These are phyloP conservation scores for Megalops cyprinoides DNA, from an alignment of 2,797 vertebrate species.

Conservation along the genomic window DNA sequence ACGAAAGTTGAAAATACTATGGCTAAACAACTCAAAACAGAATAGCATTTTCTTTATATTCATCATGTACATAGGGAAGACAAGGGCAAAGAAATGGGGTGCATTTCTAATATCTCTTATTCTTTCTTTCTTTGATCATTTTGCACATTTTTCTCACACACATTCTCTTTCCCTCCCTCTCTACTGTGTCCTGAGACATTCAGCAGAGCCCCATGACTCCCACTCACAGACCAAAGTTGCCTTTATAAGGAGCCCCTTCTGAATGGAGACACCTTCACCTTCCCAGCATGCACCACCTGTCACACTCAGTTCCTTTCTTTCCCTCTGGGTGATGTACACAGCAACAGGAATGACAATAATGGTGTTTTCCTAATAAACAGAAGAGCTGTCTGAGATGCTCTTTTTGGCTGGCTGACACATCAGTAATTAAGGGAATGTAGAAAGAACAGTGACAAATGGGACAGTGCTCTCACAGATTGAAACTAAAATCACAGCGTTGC, in stretches of 20 bases:
- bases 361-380: not conserved
- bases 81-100: not conserved
- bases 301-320: not conserved
- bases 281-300: not conserved
- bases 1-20: not conserved
- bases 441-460: constrained; percentile 8
- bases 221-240: too few species aligned
- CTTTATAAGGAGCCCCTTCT: not conserved
- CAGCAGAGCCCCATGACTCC: not conserved
- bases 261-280: not conserved
- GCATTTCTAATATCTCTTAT: not conserved
- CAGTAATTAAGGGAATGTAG: constrained; percentile 4
- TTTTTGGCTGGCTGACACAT: not conserved
- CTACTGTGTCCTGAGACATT: not conserved
- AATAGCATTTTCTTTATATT: not conserved
- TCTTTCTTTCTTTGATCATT: too few species aligned
- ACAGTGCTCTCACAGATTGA: not conserved
- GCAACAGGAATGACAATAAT: not conserved
- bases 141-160: too few species aligned
- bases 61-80: not conserved
- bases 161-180: not conserved
- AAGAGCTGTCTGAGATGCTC: not conserved
- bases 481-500: not conserved
- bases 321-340: not conserved
- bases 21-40: not conserved